phyloP scores from a whole-genome alignment of 2,888 invertebrate genomes.

The Tachina grossa region DNA sequence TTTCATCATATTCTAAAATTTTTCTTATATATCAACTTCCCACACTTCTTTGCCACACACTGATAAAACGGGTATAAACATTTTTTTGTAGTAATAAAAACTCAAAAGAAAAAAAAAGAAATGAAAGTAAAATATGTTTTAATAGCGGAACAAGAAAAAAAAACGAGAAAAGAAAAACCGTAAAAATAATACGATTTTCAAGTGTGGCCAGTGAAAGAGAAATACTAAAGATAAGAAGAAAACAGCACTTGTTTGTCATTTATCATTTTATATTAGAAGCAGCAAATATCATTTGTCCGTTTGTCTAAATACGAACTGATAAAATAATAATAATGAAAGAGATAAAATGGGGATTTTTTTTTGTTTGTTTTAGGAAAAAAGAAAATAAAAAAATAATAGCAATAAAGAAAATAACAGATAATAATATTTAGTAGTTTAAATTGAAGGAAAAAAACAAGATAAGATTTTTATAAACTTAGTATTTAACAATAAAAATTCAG shows the following conservation, averaged over 20 bases:
- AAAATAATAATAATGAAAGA: slow-evolving; percentile 62
- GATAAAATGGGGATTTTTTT: slow-evolving; percentile 43
- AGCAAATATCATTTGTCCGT: slow-evolving; percentile 54
- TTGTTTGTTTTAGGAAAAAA: not conserved
- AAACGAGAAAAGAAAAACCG: not conserved
- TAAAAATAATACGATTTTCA: slow-evolving; percentile 36
- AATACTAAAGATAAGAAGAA: slow-evolving; percentile 34
- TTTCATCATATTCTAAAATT: not conserved
- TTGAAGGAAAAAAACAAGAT: not conserved
- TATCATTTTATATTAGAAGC: slow-evolving; percentile 62
- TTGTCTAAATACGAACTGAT: slow-evolving; percentile 60
- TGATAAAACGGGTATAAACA: not conserved
- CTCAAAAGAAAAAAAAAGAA: not conserved
- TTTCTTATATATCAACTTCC: not conserved
- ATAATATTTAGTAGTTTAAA: slow-evolving; percentile 22
- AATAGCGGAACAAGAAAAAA: slow-evolving; percentile 16
- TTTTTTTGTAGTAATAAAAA: not conserved
- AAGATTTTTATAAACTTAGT: not conserved
- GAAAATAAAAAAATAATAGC: not conserved
- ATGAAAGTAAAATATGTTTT: slow-evolving; percentile 56
- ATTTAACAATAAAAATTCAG: not conserved
- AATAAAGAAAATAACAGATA: slow-evolving; percentile 7
- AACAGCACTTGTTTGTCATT: slow-evolving; percentile 64
- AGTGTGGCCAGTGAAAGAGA: slow-evolving; percentile 44
- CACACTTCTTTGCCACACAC: not conserved